Evolutionary conservation across 1,140 invertebrate genomes (phyloP), one percentile per base, ranked within the genome.

Genomic region (Drosophila obscura): DNA sequence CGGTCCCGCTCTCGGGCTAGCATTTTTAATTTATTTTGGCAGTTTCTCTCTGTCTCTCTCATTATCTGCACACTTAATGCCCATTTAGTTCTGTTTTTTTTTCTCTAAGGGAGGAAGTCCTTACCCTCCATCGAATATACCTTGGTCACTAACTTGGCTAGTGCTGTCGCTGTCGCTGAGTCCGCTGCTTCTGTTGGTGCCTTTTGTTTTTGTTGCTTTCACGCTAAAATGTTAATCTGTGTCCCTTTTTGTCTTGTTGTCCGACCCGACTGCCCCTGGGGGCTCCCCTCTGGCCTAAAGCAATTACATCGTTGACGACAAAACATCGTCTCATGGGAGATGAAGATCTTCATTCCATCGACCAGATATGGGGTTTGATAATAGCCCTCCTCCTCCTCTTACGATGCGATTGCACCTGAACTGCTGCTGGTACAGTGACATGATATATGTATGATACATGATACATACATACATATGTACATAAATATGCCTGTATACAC

Each of bases 211-310:
- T 75, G 50, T 50, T 59, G 56, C 67, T 74, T 84, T 85, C 77
- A 85, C 82, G 78, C 78, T 78, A 87, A 85, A 85, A 85, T 75
- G 73, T 87, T 85, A 87, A 87, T 85, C 81, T 85, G 64, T 87
- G 64, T 87, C 78, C 73, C 60, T 81, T 87, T 80, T 65, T 57
- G 63, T 64, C 66, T 31, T 24, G 50, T 24, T 24, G 43, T 11
- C 31, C 31, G 31, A 11, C 31, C 31, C 4, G 11, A 35, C 9
- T 35, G 31, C 9, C 9, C 0, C 31, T 35, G 9, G 45, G 35
- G 43, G 43, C 46, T 67, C 53, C n/a, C 13, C 44, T 22, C 62
- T 62, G 43, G 31, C 59, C 53, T 44, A 53, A 31, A 73, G 66
- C 63, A 83, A 84, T 85, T 77, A 80, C 51, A 64, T 52, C 49